A percentile compares a stretch with the other conserved stretches of the same genome.
phyloP scores from a whole-genome alignment of 2,888 invertebrate genomes.

The Brachyptera risi region DNA sequence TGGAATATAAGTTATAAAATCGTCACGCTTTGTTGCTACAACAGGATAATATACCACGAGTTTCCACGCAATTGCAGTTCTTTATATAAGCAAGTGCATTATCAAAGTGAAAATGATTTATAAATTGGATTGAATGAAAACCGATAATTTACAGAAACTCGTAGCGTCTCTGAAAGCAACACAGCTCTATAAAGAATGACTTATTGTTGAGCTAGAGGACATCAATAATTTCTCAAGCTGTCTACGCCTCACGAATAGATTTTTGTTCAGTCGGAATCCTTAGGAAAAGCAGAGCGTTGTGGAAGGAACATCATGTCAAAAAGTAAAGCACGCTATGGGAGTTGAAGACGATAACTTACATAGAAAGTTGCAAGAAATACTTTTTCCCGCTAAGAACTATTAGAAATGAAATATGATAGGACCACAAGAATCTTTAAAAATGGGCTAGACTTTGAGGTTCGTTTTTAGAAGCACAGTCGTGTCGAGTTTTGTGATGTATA shows the following conservation, averaged over 20 bases:
- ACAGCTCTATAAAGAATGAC: not conserved
- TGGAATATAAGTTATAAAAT: not conserved
- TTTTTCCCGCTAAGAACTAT: constrained; percentile 9
- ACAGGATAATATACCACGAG: not conserved
- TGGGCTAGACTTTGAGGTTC: no score
- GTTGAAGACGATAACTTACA: constrained; percentile 4
- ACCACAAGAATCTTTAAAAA: no score
- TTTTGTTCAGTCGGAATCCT: constrained; percentile 2
- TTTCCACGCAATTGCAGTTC: not conserved
- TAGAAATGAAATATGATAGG: constrained; percentile 2
- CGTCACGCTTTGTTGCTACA: not conserved
- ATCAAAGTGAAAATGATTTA: constrained; percentile 5
- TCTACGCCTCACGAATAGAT: not conserved
- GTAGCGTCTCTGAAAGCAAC: not conserved
- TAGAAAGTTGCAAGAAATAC: constrained; percentile 4
- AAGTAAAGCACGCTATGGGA: not conserved
- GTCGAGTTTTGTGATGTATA: no score
- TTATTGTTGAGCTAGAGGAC: constrained; percentile 1
- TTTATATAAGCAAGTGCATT: not conserved
- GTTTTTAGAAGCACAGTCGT: no score
- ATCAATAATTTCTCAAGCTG: constrained; percentile 8
- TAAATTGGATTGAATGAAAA: constrained; percentile 2
- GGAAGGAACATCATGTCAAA: not conserved
- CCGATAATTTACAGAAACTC: constrained; percentile 10
- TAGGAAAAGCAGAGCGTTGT: not conserved